These are phyloP conservation scores for Coelogynopora nodosa DNA, from an alignment of 2,888 invertebrate species.

Conservation along the genomic window DNA sequence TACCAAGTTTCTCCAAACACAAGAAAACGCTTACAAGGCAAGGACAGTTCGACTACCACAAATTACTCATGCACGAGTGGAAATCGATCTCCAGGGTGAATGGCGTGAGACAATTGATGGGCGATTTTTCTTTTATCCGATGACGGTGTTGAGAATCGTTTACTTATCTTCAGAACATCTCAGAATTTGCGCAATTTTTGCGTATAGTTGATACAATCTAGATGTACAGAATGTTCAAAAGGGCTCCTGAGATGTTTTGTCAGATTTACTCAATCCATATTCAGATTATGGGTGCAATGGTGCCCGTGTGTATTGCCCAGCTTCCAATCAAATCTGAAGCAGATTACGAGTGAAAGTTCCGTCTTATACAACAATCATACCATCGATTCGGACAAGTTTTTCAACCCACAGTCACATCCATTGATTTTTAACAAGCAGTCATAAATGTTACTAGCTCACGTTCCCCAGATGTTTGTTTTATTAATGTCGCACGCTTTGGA, in stretches of 20 bases:
- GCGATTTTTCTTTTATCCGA: neutral
- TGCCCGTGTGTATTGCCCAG: neutral
- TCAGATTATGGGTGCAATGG: neutral
- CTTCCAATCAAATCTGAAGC: neutral
- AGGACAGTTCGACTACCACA: neutral
- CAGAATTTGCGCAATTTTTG: neutral
- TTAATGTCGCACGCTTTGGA: neutral
- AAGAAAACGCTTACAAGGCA: neutral
- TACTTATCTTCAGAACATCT: neutral
- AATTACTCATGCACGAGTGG: neutral
- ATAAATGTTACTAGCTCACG: neutral
- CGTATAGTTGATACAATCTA: neutral
- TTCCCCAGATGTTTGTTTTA: neutral
- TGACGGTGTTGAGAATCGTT: neutral
- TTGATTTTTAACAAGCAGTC: neutral
- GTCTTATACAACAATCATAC: neutral
- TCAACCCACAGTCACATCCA: neutral
- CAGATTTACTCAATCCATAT: neutral
- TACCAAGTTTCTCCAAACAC: neutral
- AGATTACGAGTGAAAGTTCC: neutral
- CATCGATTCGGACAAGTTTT: neutral
- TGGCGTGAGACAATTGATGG: neutral
- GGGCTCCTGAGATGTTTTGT: neutral
- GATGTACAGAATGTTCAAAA: neutral
- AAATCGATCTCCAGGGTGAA: neutral